Evolutionary conservation across 1,140 invertebrate species (phyloP), one percentile per base, ranked within the genome.

Genomic region (Trichoplusia ni): DNA sequence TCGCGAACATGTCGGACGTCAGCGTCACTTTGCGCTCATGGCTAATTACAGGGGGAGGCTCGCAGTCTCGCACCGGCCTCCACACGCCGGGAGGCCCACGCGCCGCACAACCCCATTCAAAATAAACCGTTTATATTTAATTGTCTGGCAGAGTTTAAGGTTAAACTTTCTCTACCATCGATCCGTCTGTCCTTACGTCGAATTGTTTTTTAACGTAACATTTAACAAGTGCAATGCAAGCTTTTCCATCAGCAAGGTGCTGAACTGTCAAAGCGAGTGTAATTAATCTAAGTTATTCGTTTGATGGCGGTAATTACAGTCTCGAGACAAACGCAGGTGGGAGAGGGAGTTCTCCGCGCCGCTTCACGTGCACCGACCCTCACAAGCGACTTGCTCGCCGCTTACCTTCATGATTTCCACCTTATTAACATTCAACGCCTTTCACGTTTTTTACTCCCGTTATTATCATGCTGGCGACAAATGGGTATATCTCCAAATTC

Each of bases 271-370:
- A 77, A 80, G 79, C 72, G 69, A 77, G 76, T 76, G 71, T 80
- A 75, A 88, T 88, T 85, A 86, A 88, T 88, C 76, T 81, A 86
- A 86, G 85, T 82, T 79, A 77, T 86, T 73, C 74, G 77, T 84
- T 85, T 84, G 69, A 75, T 75, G 71, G 64, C 58, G 67, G 73
- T 70, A 83, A 81, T 81, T 77, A 75, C 69, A 46, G 72, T 77
- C 71, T 71, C 56, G 59, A 66, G 69, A 70, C 38, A 62, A 70
- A 71, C 69, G 73, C 59, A 66, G 63, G 47, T 64, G 71, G 59
- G 61, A 37, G 67, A 61, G 51, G 60, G 65, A 63, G 59, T 82
- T 81, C 75, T 82, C 84, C 78, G 62, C 58, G 66, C 16, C 25
- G 47, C 69, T 72, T 61, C 64, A 64, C 56, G 38, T 60, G 2